Percentiles rank a stretch among this genome's conserved stretches.
phyloP scores from a whole-genome alignment of 2,888 invertebrate genomes.

The Liodrosophila aerea region DNA sequence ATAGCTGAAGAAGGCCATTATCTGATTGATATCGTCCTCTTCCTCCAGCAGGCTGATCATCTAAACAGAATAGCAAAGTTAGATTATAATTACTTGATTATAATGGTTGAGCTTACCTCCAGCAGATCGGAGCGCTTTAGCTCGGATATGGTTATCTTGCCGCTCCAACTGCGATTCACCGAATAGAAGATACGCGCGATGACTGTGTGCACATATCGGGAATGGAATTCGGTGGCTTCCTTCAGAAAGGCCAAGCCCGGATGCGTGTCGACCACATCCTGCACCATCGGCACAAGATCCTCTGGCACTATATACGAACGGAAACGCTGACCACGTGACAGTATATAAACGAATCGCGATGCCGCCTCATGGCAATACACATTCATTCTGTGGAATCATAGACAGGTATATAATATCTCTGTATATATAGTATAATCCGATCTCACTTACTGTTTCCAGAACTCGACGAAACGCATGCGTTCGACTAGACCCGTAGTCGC shows the following conservation, averaged over 20 bases:
- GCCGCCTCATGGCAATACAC: constrained; percentile 93
- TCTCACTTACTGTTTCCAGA: constrained; percentile 93
- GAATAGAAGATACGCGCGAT: constrained; percentile 98
- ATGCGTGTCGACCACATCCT: constrained; percentile 99
- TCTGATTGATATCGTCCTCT: constrained; percentile 98
- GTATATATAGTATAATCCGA: too few species aligned
- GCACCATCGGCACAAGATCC: constrained; percentile 96
- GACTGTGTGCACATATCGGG: constrained; percentile 98
- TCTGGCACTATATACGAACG: constrained; percentile 88
- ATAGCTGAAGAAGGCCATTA: constrained; percentile 95
- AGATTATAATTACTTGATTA: background rate
- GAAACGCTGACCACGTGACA: constrained; percentile 87
- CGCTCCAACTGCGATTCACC: constrained; percentile 98
- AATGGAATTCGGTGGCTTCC: constrained; percentile 99
- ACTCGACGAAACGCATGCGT: constrained; percentile 91
- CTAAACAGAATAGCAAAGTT: constrained; percentile 77
- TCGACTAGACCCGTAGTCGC: constrained; percentile 89
- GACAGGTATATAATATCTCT: background rate
- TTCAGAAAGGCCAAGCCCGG: constrained; percentile 98
- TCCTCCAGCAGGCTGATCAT: constrained; percentile 93
- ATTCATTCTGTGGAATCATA: constrained; percentile 86
- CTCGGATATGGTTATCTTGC: constrained; percentile 93
- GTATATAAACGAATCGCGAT: constrained; percentile 93
- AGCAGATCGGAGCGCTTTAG: constrained; percentile 95
- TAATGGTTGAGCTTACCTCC: constrained; percentile 82